Evolutionary conservation across 2,797 vertebrate genomes (phyloP).

Genomic region (Rhinoraja longicauda): DNA sequence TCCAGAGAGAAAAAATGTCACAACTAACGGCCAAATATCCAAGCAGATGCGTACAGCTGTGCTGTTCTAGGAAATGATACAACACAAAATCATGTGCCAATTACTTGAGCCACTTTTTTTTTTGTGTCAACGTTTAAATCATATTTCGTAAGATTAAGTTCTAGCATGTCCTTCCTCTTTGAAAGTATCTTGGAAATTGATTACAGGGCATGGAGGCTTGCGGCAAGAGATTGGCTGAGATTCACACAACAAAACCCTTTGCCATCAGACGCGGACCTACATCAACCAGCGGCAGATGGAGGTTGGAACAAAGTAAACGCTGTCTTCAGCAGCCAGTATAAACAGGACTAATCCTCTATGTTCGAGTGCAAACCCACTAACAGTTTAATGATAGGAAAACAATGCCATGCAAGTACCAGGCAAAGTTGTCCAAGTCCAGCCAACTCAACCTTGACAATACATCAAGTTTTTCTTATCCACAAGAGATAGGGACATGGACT

Average conservation of each 20-base stretch:
- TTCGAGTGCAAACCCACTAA: neutral
- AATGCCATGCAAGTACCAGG: neutral
- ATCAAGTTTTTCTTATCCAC: no score
- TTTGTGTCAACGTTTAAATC: no score
- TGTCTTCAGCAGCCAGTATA: neutral
- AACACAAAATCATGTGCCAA: neutral
- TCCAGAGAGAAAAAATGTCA: neutral
- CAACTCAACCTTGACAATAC: neutral
- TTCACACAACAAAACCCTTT: neutral
- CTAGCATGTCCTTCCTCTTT: neutral
- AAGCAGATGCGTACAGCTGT: neutral
- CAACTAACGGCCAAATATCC: neutral
- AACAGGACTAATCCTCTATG: neutral
- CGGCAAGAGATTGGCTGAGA: neutral
- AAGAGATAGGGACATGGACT: no score
- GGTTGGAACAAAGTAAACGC: neutral
- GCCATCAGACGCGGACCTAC: neutral
- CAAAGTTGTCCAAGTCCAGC: neutral
- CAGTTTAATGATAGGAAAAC: neutral
- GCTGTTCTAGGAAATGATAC: neutral
- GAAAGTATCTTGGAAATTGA: neutral
- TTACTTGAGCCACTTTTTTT: neutral
- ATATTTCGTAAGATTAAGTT: neutral
- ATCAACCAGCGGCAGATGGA: neutral
- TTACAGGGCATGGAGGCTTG: neutral